phyloP scores from a whole-genome alignment of 2,113 vertebrate species.

The Acrocephalus arundinaceus region DNA sequence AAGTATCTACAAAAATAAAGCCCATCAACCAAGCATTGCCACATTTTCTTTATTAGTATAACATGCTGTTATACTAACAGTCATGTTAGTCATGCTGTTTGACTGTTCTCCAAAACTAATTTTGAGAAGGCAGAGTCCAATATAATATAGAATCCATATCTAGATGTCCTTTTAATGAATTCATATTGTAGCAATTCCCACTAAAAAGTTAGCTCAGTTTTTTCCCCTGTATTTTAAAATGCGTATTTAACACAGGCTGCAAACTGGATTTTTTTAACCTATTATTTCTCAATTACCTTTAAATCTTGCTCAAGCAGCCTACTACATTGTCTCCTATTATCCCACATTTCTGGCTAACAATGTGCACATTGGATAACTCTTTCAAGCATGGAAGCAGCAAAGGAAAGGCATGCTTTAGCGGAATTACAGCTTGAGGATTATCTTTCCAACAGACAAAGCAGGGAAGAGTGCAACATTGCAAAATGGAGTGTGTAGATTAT shows the following conservation, averaged over 20 bases:
- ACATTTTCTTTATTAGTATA: neutral
- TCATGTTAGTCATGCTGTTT: neutral
- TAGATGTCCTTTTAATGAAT: neutral
- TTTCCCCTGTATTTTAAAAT: neutral
- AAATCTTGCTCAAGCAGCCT: constrained; percentile 48
- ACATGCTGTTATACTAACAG: neutral
- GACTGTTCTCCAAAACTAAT: neutral
- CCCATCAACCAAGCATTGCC: accelerated
- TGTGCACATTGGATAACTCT: neutral
- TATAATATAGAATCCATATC: neutral
- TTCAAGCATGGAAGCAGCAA: constrained; percentile 62
- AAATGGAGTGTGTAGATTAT: constrained; percentile 69
- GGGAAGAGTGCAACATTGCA: constrained; percentile 67
- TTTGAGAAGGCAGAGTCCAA: neutral
- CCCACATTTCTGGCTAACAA: neutral
- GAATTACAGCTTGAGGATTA: constrained; percentile 21
- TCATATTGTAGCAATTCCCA: neutral
- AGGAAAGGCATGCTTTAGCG: constrained; percentile 70
- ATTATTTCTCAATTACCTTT: constrained; percentile 30
- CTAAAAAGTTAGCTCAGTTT: neutral
- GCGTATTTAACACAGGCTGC: neutral
- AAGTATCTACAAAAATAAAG: neutral
- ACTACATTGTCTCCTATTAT: constrained; percentile 26
- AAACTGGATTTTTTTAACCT: neutral
- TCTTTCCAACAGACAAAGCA: constrained; percentile 47